phyloP scores from a whole-genome alignment of 2,797 vertebrate genomes.

The Schizopygopsis malacanthus region DNA sequence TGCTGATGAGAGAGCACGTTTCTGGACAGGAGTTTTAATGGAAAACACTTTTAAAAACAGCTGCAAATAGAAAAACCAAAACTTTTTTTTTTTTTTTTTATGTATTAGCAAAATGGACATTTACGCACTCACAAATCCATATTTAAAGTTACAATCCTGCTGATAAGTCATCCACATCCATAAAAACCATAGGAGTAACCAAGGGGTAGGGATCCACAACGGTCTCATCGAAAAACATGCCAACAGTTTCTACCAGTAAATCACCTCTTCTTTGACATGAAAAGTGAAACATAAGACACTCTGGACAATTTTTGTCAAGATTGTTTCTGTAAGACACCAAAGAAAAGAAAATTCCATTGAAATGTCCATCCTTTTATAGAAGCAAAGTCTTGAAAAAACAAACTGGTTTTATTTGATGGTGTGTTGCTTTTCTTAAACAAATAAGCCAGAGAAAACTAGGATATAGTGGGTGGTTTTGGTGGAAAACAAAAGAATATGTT shows the following conservation, averaged over 20 bases:
- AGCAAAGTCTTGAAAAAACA: neutral
- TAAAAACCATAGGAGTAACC: neutral
- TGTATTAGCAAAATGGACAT: neutral
- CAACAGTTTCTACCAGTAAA: neutral
- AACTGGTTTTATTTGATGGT: neutral
- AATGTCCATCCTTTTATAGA: neutral
- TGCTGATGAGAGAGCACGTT: constrained; percentile 44
- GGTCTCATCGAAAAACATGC: neutral
- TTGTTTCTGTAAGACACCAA: neutral
- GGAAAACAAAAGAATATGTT: neutral
- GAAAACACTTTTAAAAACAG: constrained; percentile 4
- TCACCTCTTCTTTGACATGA: neutral
- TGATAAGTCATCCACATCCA: neutral
- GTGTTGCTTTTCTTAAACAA: constrained; percentile 10
- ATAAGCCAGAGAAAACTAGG: constrained; percentile 3
- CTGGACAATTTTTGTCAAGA: neutral
- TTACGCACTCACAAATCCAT: neutral
- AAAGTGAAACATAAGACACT: constrained; percentile 5
- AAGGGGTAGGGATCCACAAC: neutral
- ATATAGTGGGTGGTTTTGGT: constrained; percentile 6
- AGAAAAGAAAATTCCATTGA: neutral
- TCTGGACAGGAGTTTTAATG: constrained; percentile 6
- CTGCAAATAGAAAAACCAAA: neutral
- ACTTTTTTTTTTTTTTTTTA: neutral
- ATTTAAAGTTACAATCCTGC: neutral